These are phyloP conservation scores for Erebia palarica DNA, from an alignment of 2,888 invertebrate species.

Conservation along the genomic window DNA sequence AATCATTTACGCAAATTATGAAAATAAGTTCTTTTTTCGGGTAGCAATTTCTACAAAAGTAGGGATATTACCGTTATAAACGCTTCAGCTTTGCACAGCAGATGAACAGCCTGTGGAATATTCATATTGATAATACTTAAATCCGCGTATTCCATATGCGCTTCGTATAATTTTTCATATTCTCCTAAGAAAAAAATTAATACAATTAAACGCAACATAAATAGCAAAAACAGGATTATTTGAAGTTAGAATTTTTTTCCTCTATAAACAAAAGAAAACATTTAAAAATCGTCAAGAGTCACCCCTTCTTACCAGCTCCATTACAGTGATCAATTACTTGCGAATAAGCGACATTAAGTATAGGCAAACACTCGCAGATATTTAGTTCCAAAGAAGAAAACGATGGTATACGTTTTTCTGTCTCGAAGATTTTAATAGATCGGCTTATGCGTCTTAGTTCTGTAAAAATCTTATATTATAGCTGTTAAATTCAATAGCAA, in stretches of 20 bases:
- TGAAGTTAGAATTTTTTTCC: neutral
- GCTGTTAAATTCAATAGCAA: too few relatives aligned
- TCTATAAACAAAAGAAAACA: neutral
- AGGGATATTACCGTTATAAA: slow-evolving; percentile 57
- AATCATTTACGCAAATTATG: too few relatives aligned
- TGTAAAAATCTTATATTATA: neutral
- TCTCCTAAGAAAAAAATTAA: slow-evolving; percentile 55
- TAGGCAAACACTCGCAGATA: slow-evolving; percentile 82
- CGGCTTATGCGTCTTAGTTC: slow-evolving; percentile 28
- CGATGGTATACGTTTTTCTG: slow-evolving; percentile 28
- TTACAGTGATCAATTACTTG: slow-evolving; percentile 84
- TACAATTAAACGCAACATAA: neutral
- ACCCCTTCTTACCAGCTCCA: slow-evolving; percentile 75
- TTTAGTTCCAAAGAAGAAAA: slow-evolving; percentile 77
- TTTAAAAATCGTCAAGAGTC: too few relatives aligned
- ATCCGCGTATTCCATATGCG: slow-evolving; percentile 82
- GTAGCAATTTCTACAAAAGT: too few relatives aligned
- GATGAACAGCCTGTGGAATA: slow-evolving; percentile 80
- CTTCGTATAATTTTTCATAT: slow-evolving; percentile 75
- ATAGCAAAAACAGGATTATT: too few relatives aligned
- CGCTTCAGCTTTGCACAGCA: slow-evolving; percentile 75
- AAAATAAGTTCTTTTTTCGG: too few relatives aligned
- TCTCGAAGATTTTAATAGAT: slow-evolving; percentile 29
- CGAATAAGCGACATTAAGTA: slow-evolving; percentile 80
- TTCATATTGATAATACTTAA: slow-evolving; percentile 81